Evolutionary conservation across 2,113 vertebrate genomes (phyloP).

Genomic region (Erpornis zantholeuca): DNA sequence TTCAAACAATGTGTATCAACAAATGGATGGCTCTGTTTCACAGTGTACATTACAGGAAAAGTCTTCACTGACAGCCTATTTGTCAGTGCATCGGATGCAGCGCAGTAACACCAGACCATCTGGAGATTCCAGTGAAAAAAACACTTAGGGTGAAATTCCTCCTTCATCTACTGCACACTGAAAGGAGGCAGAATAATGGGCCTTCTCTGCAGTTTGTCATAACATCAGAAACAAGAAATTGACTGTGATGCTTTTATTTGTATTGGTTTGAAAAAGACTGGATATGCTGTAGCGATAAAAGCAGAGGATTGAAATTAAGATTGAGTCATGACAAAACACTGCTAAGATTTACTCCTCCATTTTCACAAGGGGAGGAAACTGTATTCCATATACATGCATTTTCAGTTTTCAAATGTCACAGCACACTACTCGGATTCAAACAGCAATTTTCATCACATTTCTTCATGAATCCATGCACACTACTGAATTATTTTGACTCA

Average conservation of each 20-base stretch:
- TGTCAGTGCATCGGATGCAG: constrained; percentile 39
- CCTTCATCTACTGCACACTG: constrained; percentile 9
- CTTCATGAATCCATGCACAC: neutral
- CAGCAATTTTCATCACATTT: neutral
- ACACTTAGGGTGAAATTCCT: constrained; percentile 34
- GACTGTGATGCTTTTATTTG: constrained; percentile 5
- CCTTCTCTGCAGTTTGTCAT: neutral
- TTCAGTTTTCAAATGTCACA: constrained; percentile 20
- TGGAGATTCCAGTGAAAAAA: constrained; percentile 39
- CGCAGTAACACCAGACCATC: constrained; percentile 48
- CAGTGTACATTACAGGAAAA: constrained; percentile 55
- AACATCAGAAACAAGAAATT: neutral
- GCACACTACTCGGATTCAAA: neutral
- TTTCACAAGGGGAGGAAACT: neutral
- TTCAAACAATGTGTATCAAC: constrained; percentile 57
- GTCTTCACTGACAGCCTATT: constrained; percentile 56
- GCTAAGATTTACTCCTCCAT: constrained; percentile 36
- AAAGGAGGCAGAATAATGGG: constrained; percentile 23
- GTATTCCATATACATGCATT: neutral
- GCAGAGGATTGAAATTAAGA: constrained; percentile 12
- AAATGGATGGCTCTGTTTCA: constrained; percentile 47
- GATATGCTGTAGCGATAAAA: neutral
- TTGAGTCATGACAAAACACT: constrained; percentile 50
- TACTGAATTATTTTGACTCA: neutral
- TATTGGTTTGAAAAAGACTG: neutral